Base-by-base conservation (phyloP, 2,888 invertebrate species). In the Lasioglossum marginatum region DNA sequence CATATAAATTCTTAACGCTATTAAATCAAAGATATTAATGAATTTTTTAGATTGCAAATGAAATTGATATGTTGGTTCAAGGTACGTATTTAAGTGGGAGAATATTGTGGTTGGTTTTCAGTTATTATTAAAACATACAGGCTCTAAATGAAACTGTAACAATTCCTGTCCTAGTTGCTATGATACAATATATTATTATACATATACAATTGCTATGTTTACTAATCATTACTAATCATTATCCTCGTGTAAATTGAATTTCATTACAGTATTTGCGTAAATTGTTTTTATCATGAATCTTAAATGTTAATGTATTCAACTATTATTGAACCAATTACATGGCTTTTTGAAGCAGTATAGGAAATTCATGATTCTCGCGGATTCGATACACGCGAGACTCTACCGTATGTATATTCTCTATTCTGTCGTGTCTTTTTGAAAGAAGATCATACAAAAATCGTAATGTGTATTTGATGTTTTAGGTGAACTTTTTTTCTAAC, bases 261-360 rank as follows among this genome's bases (percentile, higher is more conserved):
- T 57, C n/a, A 57, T 57, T 57, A 57, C 10, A n/a, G n/a, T 57
- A 8, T n/a, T 57, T 57, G n/a, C 57, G 57, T 57, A 10, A 57
- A n/a, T n/a, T 10, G n/a, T 57, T 57, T 57, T 57, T 57, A 10
- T n/a, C 57, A 57, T 4, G 23, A 57, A 57, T 57, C 57, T 57
- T 8, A 57, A 57, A 57, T 57, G 57, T n/a, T 57, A 57, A 57
- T 57, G 57, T 57, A 57, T 57, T n/a, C 57, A 57, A 57, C 57
- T n/a, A 10, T n/a, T 19, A 52, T n/a, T 52, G 52, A 52, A 10
- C 52, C n/a, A n/a, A 57, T 57, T n/a, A 10, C 4, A 23, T n/a
- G n/a, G 0, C 57, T 12, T n/a, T 57, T 57, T 52, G 8, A 52
- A 8, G 23, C 52, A 52, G 52, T 8, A 52, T 52, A 52, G 23